phyloP scores from a whole-genome alignment of 1,140 invertebrate genomes.

The Cyclina sinensis region DNA sequence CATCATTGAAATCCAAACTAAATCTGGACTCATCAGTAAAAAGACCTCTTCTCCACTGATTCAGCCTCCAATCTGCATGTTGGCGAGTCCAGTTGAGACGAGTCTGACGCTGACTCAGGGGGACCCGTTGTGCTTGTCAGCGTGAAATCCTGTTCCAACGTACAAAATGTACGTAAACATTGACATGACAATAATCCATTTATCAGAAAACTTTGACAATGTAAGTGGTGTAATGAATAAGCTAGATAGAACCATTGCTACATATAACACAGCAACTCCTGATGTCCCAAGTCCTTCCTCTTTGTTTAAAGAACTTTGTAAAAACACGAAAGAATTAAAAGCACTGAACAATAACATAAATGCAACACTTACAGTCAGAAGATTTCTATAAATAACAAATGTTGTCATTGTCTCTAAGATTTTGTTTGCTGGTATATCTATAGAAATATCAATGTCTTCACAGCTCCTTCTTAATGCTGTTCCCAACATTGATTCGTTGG shows the following conservation, averaged over 20 bases:
- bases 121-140: too few relatives aligned
- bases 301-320: conserved; percentile 43
- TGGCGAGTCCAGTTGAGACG: too few relatives aligned
- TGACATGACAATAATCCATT: conserved; percentile 27
- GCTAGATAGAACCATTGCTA: not conserved
- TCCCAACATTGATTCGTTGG: not conserved
- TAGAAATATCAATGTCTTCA: not conserved
- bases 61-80: too few relatives aligned
- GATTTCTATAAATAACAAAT: not conserved
- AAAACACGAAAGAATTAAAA: conserved; percentile 17
- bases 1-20: too few relatives aligned
- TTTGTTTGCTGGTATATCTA: not conserved
- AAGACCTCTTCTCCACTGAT: too few relatives aligned
- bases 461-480: not conserved
- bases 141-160: conserved; percentile 37
- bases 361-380: conserved; percentile 5
- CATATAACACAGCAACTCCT: not conserved
- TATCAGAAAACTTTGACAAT: not conserved
- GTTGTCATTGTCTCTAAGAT: not conserved
- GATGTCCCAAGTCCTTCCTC: conserved; percentile 32
- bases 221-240: conserved; percentile 22
- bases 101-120: too few relatives aligned
- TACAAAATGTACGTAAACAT: conserved; percentile 12
- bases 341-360: conserved; percentile 12
- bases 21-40: too few relatives aligned